Evolutionary conservation across 2,888 invertebrate genomes (phyloP).

Genomic region (Phaedon cochleariae): DNA sequence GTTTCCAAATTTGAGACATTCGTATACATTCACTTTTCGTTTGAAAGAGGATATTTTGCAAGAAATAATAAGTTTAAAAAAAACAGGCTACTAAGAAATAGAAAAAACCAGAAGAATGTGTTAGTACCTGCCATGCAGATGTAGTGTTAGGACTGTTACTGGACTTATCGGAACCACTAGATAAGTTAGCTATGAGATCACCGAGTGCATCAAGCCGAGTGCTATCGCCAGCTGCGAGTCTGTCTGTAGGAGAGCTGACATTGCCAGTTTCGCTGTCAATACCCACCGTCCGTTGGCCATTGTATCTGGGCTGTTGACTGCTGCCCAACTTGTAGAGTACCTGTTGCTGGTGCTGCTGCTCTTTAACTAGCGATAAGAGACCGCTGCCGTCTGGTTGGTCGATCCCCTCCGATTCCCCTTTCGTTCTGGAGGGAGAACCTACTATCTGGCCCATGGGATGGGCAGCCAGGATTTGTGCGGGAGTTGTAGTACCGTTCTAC

Average conservation of each 20-base stretch:
- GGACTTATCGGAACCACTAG: slow-evolving; percentile 60
- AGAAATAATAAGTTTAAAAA: not conserved
- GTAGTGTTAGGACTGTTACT: slow-evolving; percentile 59
- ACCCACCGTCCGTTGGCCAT: slow-evolving; percentile 57
- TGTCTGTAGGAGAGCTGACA: slow-evolving; percentile 36
- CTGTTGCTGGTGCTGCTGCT: slow-evolving; percentile 48
- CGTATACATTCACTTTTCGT: no score
- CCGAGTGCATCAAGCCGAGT: slow-evolving; percentile 60
- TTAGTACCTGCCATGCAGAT: slow-evolving; percentile 63
- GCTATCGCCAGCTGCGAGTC: slow-evolving; percentile 48
- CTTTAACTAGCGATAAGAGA: slow-evolving; percentile 59
- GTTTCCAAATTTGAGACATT: no score
- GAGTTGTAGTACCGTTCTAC: slow-evolving; percentile 52
- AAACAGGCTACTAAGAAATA: not conserved
- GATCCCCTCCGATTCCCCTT: slow-evolving; percentile 33
- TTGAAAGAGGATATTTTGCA: no score
- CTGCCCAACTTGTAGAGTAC: slow-evolving; percentile 31
- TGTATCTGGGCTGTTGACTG: slow-evolving; percentile 40
- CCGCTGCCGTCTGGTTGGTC: slow-evolving; percentile 54
- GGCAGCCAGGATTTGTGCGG: slow-evolving; percentile 55
- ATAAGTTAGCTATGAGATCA: slow-evolving; percentile 62
- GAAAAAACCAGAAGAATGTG: slow-evolving; percentile 35
- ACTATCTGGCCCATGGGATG: slow-evolving; percentile 58
- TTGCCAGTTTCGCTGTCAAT: slow-evolving; percentile 52
- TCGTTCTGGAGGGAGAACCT: slow-evolving; percentile 47